phyloP scores from a whole-genome alignment of 2,113 vertebrate species.

The Calypte anna region DNA sequence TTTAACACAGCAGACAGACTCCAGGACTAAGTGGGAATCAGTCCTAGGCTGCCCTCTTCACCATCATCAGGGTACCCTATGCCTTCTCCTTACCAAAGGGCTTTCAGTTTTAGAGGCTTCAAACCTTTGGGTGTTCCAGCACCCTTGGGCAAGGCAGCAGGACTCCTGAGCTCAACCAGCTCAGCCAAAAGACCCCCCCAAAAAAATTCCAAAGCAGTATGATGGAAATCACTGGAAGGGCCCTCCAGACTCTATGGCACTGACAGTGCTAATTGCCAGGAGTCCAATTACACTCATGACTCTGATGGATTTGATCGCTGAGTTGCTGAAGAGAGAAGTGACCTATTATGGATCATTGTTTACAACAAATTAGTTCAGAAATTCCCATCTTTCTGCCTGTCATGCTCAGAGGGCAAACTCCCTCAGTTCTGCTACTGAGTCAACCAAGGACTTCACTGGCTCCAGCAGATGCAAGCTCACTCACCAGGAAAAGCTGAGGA shows the following conservation, averaged over 20 bases:
- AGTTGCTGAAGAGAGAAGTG: conserved; percentile 27
- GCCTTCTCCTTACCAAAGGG: neutral
- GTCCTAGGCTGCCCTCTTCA: neutral
- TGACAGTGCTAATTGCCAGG: neutral
- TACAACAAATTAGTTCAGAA: conserved; percentile 54
- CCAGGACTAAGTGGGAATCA: neutral
- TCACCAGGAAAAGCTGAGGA: neutral
- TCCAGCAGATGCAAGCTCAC: neutral
- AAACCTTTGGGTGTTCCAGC: rapidly evolving
- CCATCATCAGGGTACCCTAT: rapidly evolving
- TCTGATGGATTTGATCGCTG: conserved; percentile 30
- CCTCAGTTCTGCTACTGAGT: neutral
- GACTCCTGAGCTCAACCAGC: neutral
- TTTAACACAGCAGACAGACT: rapidly evolving
- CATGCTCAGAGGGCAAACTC: conserved; percentile 41
- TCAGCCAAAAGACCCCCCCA: neutral
- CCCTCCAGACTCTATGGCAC: rapidly evolving
- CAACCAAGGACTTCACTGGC: neutral
- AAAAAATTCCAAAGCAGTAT: neutral
- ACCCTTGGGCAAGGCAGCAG: neutral
- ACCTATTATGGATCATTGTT: conserved; percentile 60
- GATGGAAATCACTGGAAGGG: neutral
- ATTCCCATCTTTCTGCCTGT: conserved; percentile 16
- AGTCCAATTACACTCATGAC: neutral
- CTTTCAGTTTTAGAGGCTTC: neutral